These are phyloP conservation scores for Acronicta alni DNA, from an alignment of 2,888 invertebrate species.

Conservation along the genomic window DNA sequence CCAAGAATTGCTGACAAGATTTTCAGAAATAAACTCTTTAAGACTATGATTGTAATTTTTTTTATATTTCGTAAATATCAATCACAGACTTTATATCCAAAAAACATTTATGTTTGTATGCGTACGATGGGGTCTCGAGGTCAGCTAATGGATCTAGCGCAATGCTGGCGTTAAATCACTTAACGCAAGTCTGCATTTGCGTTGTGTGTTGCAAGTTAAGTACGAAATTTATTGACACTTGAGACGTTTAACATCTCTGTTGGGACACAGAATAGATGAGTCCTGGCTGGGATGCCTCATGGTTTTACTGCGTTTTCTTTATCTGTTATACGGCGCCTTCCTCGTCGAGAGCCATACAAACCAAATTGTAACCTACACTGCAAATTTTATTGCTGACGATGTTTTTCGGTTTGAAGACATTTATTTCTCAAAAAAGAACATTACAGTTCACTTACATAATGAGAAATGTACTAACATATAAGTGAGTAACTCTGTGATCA, in stretches of 20 bases:
- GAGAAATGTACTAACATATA: too few relatives aligned
- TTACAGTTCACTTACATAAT: too few relatives aligned
- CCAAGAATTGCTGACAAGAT: too few relatives aligned
- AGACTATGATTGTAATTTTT: too few relatives aligned
- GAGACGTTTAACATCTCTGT: background rate
- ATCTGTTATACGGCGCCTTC: background rate
- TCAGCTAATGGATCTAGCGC: background rate
- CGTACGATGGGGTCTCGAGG: too few relatives aligned
- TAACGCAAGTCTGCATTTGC: constrained; percentile 4
- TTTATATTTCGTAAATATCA: too few relatives aligned
- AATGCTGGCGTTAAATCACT: constrained; percentile 10
- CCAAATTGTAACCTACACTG: background rate
- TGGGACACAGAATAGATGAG: background rate
- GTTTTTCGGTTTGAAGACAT: too few relatives aligned
- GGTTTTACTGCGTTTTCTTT: background rate
- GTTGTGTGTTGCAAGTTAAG: constrained; percentile 15
- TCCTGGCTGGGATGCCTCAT: background rate
- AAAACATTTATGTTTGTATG: too few relatives aligned
- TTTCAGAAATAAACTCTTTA: too few relatives aligned
- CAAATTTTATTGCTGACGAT: background rate
- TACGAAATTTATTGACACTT: constrained; percentile 12
- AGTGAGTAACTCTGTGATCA: too few relatives aligned
- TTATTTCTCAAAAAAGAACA: too few relatives aligned
- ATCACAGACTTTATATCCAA: too few relatives aligned
- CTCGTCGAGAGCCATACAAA: background rate